Base-by-base conservation (phyloP, 2,888 invertebrate species). In the Leucophora obtusa region DNA sequence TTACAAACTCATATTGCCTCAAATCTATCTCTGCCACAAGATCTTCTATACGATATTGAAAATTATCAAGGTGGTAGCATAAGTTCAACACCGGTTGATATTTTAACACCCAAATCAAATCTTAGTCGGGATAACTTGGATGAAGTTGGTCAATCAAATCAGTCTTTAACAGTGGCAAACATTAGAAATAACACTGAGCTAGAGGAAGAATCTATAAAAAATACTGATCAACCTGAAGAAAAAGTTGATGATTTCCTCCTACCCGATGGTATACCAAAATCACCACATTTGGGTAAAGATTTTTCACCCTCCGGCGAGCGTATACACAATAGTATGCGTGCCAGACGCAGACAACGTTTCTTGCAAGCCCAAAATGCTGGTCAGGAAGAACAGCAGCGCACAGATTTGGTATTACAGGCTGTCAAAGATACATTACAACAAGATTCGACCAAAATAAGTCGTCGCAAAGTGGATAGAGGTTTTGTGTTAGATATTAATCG, bases 1-100 rank as follows among this genome's bases (percentile, higher is more conserved):
- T 90, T 97, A 60, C 93, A 94, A 24, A 93, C 94, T 92, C 94
- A 95, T 86, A 90, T 95, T 74, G 92, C 94, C 0, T 92, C 93
- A 14, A 92, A 93, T 1, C 92, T 92, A 77, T 91, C 93, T 0
- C 87, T 93, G 66, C 94, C 95, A 0, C 90, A 92, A 7, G 93
- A 95, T 84, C 91, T 96, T 50, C 92, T 95, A 15, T 93, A 93
- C 63, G 96, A 96, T 88, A 94, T 97, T 81, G 92, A 93, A 84
- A 94, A 94, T 87, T 96, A 95, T 88, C 88, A 87, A 38, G 90
- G 90, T 21, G 89, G 87, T 65, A 90, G 90, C 65, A 84, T 87
- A 10, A 90, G 90, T 47, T 89, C 90, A 38, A 87, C 88, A 5
- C 87, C 87, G 0, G 91, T 91, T 83, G 90, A 87, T 59, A 85